These are phyloP conservation scores for Epinephelus fuscoguttatus DNA, from an alignment of 2,113 vertebrate genomes.

Conservation along the genomic window DNA sequence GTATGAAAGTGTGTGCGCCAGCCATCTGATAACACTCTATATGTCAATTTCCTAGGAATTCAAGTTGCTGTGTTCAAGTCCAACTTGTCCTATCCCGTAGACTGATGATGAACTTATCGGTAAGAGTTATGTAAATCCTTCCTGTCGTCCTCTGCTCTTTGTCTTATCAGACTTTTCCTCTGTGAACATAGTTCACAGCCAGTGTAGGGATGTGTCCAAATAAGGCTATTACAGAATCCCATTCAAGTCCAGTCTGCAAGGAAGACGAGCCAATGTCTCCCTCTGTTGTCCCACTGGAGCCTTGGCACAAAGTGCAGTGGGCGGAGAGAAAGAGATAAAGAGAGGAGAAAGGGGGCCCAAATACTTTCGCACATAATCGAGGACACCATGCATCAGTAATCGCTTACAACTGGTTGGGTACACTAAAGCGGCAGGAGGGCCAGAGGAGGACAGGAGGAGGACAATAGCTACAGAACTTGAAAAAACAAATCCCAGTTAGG, in stretches of 20 bases:
- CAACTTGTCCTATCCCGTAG: constrained; percentile 13
- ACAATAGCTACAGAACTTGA: constrained; percentile 65
- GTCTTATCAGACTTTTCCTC: constrained; percentile 10
- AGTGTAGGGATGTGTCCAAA: constrained; percentile 52
- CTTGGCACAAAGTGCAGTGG: constrained; percentile 66
- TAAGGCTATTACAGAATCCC: constrained; percentile 73
- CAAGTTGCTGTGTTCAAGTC: constrained; percentile 47
- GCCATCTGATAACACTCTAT: constrained; percentile 27
- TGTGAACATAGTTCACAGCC: constrained; percentile 40
- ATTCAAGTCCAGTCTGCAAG: constrained; percentile 53
- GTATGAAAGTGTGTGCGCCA: constrained; percentile 57
- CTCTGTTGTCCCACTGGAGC: constrained; percentile 48
- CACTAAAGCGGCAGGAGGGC: constrained; percentile 65
- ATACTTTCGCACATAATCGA: constrained; percentile 66
- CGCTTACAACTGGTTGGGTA: constrained; percentile 70
- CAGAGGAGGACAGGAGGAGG: constrained; percentile 60
- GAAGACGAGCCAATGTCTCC: constrained; percentile 66
- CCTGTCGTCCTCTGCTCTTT: constrained; percentile 27
- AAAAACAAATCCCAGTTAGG: constrained; percentile 56
- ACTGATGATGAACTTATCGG: constrained; percentile 28
- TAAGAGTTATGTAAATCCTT: constrained; percentile 48
- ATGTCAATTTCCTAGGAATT: constrained; percentile 34
- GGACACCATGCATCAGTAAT: constrained; percentile 80
- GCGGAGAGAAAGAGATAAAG: constrained; percentile 41
- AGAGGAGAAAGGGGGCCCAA: constrained; percentile 42